These are phyloP conservation scores for Scylla paramamosain DNA, from an alignment of 1,140 invertebrate genomes.

Conservation along the genomic window DNA sequence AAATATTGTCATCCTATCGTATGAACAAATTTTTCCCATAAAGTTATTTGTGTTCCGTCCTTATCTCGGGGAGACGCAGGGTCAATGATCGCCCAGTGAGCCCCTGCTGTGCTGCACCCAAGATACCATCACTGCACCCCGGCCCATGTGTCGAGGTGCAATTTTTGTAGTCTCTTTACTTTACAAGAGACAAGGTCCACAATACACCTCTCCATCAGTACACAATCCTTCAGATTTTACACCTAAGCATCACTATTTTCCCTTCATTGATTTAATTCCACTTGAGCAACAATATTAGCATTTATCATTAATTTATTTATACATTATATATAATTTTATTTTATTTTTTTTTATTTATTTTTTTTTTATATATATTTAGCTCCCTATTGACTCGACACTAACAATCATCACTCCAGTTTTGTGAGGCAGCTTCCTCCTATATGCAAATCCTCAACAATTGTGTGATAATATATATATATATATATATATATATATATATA, in stretches of 20 bases:
- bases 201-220: too few species aligned
- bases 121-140: neutral
- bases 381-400: too few species aligned
- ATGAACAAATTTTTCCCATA: too few species aligned
- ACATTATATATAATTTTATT: neutral
- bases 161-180: slow-evolving; percentile 15
- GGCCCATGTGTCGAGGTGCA: neutral
- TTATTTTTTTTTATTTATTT: neutral
- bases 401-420: too few species aligned
- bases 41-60: neutral
- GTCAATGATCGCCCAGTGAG: neutral
- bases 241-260: too few species aligned
- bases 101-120: neutral
- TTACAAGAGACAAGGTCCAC: neutral
- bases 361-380: neutral
- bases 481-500: too few species aligned
- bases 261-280: too few species aligned
- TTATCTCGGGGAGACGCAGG: neutral
- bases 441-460: too few species aligned
- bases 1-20: neutral
- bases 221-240: too few species aligned
- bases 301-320: neutral
- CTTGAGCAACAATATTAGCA: too few species aligned
- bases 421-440: too few species aligned
- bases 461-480: too few species aligned